Evolutionary conservation across 2,888 invertebrate species (phyloP).

Genomic region (Drosophila neonasuta): DNA sequence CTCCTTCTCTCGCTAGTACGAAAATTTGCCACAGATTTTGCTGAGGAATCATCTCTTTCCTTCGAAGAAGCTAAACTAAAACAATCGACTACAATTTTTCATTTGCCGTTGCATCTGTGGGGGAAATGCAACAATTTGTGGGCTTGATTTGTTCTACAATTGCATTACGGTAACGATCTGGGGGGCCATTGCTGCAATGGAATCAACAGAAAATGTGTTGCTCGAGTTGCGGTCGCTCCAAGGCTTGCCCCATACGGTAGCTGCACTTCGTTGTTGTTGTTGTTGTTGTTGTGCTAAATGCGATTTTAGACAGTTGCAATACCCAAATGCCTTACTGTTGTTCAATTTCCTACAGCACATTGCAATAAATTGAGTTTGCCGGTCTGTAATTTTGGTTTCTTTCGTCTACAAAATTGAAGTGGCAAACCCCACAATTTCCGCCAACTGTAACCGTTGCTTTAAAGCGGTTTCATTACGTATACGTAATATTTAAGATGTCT

Average conservation of each 20-base stretch:
- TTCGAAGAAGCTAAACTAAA: constrained; percentile 3
- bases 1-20: not conserved
- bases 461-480: constrained; percentile 2
- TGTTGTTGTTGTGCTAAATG: constrained; percentile 8
- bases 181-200: constrained; percentile 4
- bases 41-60: not conserved
- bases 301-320: constrained; percentile 18
- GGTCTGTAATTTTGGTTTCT: constrained; percentile 26
- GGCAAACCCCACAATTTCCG: constrained; percentile 8
- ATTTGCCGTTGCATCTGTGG: constrained; percentile 3
- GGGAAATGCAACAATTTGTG: constrained; percentile 37
- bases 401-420: constrained; percentile 13
- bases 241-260: constrained; percentile 2
- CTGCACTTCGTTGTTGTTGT: not conserved
- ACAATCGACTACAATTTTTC: constrained; percentile 13
- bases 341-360: constrained; percentile 12
- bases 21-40: constrained; percentile 4
- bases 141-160: constrained; percentile 54
- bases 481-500: not conserved
- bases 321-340: constrained; percentile 16
- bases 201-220: too few species aligned
- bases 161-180: constrained; percentile 49
- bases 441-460: not conserved
- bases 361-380: constrained; percentile 37
- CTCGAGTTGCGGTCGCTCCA: not conserved